Conservation (phyloP, 2,797 vertebrate genomes). For the Macrochelys suwanniensis region DNA sequence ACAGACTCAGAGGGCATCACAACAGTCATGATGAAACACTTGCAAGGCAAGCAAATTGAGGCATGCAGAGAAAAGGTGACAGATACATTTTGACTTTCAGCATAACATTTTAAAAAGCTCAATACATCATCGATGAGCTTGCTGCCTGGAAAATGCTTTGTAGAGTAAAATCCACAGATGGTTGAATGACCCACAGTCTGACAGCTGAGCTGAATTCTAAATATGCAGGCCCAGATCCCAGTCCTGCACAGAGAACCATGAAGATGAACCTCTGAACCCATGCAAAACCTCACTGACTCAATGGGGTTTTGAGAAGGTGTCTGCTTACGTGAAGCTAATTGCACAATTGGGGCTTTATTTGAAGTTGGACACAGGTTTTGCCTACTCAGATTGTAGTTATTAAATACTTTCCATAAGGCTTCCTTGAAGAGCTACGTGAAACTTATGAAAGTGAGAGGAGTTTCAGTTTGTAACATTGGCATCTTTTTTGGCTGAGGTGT, state of each 20-base stretch:
- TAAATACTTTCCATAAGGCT: not conserved
- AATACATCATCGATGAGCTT: not conserved
- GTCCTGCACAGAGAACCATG: not conserved
- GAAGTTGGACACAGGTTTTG: not conserved
- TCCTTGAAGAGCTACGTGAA: not conserved
- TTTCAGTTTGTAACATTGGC: not conserved
- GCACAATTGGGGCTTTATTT: not conserved
- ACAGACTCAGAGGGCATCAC: not conserved
- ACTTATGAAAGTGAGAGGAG: not conserved
- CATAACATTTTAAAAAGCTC: not conserved
- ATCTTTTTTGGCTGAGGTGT: not conserved
- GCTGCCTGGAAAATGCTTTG: not conserved
- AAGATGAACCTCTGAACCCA: not conserved
- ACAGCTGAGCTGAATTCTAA: not conserved
- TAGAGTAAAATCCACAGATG: not conserved
- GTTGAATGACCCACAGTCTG: not conserved
- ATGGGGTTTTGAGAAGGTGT: not conserved
- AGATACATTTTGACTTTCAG: too few species aligned
- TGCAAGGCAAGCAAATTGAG: not conserved
- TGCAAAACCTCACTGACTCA: not conserved
- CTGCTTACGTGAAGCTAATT: not conserved
- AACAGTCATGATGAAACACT: not conserved
- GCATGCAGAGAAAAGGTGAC: not conserved
- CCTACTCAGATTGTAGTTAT: not conserved
- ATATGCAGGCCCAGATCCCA: not conserved